A percentile compares a stretch with the other conserved stretches of the same genome.
Evolutionary conservation across 1,140 invertebrate species (phyloP).

Genomic region (Sminthurides bifidus): DNA sequence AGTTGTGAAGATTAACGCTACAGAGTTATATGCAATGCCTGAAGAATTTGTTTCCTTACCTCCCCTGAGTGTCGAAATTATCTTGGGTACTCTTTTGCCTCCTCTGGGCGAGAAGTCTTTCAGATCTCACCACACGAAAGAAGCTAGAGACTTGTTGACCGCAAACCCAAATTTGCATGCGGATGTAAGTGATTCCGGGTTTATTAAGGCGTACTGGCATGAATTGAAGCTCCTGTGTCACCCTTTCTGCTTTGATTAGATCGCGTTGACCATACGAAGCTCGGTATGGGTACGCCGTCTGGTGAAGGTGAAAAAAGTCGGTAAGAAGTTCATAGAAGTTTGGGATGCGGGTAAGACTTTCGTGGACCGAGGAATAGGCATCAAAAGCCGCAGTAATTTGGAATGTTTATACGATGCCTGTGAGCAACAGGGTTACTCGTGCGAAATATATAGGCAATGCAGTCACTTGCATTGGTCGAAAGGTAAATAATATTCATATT

Average conservation of each 20-base stretch:
- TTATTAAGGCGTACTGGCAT: background rate
- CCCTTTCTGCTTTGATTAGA: background rate
- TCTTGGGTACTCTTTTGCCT: background rate
- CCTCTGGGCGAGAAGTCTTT: background rate
- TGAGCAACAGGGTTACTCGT: background rate
- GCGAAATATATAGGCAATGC: background rate
- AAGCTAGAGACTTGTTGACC: background rate
- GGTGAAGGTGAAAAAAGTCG: background rate
- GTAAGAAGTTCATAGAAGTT: background rate
- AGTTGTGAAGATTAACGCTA: background rate
- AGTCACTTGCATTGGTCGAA: no score
- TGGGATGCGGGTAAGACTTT: background rate
- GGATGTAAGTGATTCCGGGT: background rate
- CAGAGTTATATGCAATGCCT: background rate
- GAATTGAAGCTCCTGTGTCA: background rate
- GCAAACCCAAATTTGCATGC: background rate
- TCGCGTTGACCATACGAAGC: background rate
- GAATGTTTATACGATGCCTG: background rate
- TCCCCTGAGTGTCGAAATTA: background rate
- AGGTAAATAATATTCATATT: no score
- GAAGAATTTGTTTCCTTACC: background rate
- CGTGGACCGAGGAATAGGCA: background rate
- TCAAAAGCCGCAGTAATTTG: background rate
- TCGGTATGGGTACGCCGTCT: conserved; percentile 3
- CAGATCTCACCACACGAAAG: background rate